Conservation (phyloP, 2,113 vertebrate genomes). For the Hyaena hyaena region DNA sequence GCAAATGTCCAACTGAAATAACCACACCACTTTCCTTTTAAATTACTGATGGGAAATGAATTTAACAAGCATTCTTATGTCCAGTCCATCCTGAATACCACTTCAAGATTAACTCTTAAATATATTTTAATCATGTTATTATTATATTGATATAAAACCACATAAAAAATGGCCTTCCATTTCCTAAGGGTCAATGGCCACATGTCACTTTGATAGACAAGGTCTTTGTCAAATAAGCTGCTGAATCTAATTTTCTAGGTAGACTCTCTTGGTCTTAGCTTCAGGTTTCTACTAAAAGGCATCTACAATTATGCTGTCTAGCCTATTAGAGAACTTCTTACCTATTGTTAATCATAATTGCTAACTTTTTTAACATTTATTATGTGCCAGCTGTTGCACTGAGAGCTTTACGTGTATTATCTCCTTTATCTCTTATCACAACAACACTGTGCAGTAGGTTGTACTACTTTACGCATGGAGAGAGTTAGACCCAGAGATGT, state of each 20-base stretch:
- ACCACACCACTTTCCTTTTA: not conserved
- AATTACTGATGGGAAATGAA: not conserved
- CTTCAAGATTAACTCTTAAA: slow-evolving; percentile 32
- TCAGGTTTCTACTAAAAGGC: not conserved
- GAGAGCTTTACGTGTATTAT: not conserved
- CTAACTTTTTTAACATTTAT: not conserved
- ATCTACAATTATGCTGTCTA: not conserved
- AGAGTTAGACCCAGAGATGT: not conserved
- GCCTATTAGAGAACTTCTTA: not conserved
- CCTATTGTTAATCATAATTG: not conserved
- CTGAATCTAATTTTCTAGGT: not conserved
- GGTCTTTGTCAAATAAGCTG: not conserved
- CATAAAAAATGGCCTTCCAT: not conserved
- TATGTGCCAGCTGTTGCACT: not conserved
- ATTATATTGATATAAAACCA: not conserved
- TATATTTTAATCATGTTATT: slow-evolving; percentile 3
- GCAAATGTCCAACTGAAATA: not conserved
- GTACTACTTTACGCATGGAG: not conserved
- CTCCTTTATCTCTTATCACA: not conserved
- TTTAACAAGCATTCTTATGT: slow-evolving; percentile 20
- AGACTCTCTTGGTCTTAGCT: not conserved
- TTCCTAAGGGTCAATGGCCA: not conserved
- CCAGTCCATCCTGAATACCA: not conserved
- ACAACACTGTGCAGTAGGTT: not conserved
- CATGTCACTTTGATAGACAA: not conserved